Evolutionary conservation across 2,888 invertebrate genomes (phyloP), one percentile per base, ranked within the genome.

Genomic region (Herminia tarsipennalis): DNA sequence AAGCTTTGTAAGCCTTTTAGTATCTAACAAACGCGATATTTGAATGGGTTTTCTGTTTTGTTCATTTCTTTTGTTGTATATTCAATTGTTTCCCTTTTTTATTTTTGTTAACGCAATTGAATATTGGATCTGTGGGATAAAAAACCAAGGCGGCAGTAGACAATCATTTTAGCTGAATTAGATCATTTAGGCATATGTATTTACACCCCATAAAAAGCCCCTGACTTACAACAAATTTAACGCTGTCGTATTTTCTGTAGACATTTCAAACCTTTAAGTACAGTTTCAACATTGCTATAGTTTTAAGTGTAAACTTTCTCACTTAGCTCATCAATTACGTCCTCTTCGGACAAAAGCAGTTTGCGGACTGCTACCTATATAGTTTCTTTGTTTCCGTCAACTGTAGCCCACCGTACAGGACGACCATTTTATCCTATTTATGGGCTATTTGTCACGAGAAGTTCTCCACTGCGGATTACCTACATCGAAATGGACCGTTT

Each of bases 361-460:
- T 76, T 66, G 59, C 55, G 68, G 64, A 57, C 66, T 64, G 60
- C 58, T 60, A n/a, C n/a, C n/a, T n/a, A n/a, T n/a, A n/a, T n/a
- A 57, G 63, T 76, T 71, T 73, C 73, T 78, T 73, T 76, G 72
- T 77, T 76, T 73, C 68, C 70, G 69, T 76, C 72, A 70, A 71
- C 76, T 61, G 51, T 64, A 64, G 63, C 56, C 63, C 45, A 14
- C 37, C 61, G 66, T 74, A 72, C 73, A 68, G 57, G 53, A 43
- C 48, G 51, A 30, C 56, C 56, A 59, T 70, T 63, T 75, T 70
- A 73, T 73, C 72, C 69, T 67, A 71, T 80, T 77, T 79, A 73
- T 71, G 71, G 70, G 61, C 73, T 56, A 76, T 81, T 78, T 78
- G 69, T 81, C 73, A 73, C 62, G 45, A 54, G 66, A 58, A 55